These are phyloP conservation scores for Andrena haemorrhoa DNA, from an alignment of 2,888 invertebrate genomes.

Conservation along the genomic window DNA sequence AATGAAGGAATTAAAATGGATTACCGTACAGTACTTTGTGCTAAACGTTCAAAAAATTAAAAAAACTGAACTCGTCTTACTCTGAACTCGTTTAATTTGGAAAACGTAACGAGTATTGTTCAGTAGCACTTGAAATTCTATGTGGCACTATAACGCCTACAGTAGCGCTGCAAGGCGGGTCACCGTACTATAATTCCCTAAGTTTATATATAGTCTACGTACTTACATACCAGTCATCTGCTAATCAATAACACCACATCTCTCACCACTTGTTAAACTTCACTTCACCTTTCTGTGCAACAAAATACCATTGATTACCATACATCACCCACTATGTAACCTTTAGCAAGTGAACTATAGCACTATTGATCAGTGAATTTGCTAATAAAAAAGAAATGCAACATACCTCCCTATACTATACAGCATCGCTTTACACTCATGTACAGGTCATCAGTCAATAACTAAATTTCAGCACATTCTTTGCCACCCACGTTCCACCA, in stretches of 20 bases:
- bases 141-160: too few species aligned
- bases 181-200: constrained; percentile 1
- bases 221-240: not conserved
- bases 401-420: not conserved
- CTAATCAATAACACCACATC: constrained; percentile 6
- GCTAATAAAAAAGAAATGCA: not conserved
- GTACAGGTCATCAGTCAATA: not conserved
- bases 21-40: not conserved
- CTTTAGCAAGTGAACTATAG: not conserved
- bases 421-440: not conserved
- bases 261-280: not conserved
- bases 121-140: too few species aligned
- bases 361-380: not conserved
- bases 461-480: not conserved
- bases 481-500: not conserved
- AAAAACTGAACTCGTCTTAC: too few species aligned
- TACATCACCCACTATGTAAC: not conserved
- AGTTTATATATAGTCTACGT: not conserved
- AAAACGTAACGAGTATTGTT: too few species aligned
- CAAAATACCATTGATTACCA: not conserved
- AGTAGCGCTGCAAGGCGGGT: constrained; percentile 8
- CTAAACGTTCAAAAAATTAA: too few species aligned
- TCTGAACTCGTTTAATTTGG: too few species aligned
- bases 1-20: not conserved
- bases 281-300: not conserved